Evolutionary conservation across 2,113 vertebrate genomes (phyloP).

Genomic region (Onychostruthus taczanowskii): DNA sequence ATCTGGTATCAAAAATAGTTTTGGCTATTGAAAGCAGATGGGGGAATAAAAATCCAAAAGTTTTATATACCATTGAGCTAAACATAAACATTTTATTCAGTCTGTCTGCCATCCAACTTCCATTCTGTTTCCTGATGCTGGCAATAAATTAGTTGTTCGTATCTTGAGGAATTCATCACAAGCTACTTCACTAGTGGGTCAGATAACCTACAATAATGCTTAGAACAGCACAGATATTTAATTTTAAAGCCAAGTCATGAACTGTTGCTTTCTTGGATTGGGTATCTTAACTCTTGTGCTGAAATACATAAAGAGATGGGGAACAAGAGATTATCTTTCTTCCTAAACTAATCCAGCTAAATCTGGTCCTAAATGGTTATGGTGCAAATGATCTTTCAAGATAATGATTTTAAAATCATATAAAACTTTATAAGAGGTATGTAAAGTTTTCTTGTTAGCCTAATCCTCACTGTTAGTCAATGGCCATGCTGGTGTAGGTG

Average conservation of each 20-base stretch:
- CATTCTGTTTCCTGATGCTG: background rate
- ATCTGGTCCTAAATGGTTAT: background rate
- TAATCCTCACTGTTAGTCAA: background rate
- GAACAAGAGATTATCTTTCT: background rate
- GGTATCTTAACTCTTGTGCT: background rate
- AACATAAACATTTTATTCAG: background rate
- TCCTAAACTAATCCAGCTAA: background rate
- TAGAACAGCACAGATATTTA: background rate
- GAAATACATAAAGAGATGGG: background rate
- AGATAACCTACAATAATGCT: background rate
- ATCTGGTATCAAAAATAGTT: constrained; percentile 4
- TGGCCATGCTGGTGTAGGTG: rapidly evolving
- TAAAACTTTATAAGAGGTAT: background rate
- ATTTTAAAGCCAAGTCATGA: constrained; percentile 32
- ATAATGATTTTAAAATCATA: background rate
- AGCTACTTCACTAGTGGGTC: background rate
- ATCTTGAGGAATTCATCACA: background rate
- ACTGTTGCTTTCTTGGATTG: background rate
- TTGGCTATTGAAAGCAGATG: constrained; percentile 54
- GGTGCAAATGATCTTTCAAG: background rate
- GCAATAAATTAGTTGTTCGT: constrained; percentile 42
- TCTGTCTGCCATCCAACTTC: background rate
- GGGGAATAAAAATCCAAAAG: background rate
- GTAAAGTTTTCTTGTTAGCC: background rate
- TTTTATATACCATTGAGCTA: background rate